Conservation (phyloP, 1,140 invertebrate species). For the Scaptomyza graminum region DNA sequence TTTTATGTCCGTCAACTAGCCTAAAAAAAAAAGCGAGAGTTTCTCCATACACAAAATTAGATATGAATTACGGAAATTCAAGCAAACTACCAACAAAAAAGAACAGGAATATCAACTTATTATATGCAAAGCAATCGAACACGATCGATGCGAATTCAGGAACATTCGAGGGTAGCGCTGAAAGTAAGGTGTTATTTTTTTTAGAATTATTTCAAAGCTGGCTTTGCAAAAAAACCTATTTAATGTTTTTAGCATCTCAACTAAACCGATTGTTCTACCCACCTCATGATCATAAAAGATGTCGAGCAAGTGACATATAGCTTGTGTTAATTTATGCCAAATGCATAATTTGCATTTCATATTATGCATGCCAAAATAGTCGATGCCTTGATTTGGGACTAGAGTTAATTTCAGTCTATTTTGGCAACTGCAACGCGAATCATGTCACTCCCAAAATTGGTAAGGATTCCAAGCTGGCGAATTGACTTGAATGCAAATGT, state of each 20-base stretch:
- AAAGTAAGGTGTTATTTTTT: neutral
- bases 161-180: neutral
- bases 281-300: too few species aligned
- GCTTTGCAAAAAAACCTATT: too few species aligned
- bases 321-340: too few species aligned
- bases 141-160: neutral
- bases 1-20: slow-evolving; percentile 1
- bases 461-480: slow-evolving; percentile 36
- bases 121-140: neutral
- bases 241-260: too few species aligned
- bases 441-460: slow-evolving; percentile 78
- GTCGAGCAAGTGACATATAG: too few species aligned
- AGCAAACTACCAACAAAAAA: neutral
- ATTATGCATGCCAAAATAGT: neutral
- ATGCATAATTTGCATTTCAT: too few species aligned
- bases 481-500: slow-evolving; percentile 1
- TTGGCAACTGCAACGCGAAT: slow-evolving; percentile 70
- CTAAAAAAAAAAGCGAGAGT: slow-evolving; percentile 22
- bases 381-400: slow-evolving; percentile 53
- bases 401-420: slow-evolving; percentile 64
- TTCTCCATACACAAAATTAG: neutral
- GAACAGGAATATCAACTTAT: neutral
- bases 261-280: too few species aligned
- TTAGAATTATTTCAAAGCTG: too few species aligned
- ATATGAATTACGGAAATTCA: slow-evolving; percentile 5